phyloP scores from a whole-genome alignment of 2,113 vertebrate genomes.

The Archilochus colubris region DNA sequence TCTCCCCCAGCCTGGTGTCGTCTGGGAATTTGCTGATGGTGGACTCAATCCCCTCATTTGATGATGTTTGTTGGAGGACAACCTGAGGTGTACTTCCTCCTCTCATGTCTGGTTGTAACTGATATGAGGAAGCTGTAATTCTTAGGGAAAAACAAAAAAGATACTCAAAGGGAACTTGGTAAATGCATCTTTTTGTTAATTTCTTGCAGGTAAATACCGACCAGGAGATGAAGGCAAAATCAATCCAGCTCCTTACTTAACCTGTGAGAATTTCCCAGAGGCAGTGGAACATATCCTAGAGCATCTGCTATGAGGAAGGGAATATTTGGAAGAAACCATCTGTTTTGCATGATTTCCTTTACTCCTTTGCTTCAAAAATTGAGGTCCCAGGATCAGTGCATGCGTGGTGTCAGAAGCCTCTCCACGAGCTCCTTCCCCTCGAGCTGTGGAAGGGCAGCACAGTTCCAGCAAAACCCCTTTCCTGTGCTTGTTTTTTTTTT shows the following conservation, averaged over 20 bases:
- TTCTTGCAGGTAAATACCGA: constrained; percentile 87
- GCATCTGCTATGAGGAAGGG: constrained; percentile 63
- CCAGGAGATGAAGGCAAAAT: constrained; percentile 87
- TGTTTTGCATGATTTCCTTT: not conserved
- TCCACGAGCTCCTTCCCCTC: not conserved
- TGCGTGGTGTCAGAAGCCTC: not conserved
- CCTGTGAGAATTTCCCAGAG: constrained; percentile 85
- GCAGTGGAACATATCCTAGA: constrained; percentile 89
- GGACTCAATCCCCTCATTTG: too few relatives aligned
- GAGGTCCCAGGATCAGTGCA: not conserved
- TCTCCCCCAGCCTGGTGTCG: too few relatives aligned
- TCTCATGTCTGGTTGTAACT: not conserved
- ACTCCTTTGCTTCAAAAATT: not conserved
- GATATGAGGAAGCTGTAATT: not conserved
- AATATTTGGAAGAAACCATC: not conserved
- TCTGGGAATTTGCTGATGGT: too few relatives aligned
- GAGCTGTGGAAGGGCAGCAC: not conserved
- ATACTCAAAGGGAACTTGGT: not conserved
- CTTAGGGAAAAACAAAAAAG: accelerated
- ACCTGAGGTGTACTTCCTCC: not conserved
- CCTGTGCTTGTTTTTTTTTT: not conserved
- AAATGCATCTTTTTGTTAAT: not conserved
- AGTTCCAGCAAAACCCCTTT: not conserved
- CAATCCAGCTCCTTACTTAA: constrained; percentile 83
- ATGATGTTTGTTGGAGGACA: not conserved